phyloP scores from a whole-genome alignment of 2,113 vertebrate species.

The Stigmatopora argus region DNA sequence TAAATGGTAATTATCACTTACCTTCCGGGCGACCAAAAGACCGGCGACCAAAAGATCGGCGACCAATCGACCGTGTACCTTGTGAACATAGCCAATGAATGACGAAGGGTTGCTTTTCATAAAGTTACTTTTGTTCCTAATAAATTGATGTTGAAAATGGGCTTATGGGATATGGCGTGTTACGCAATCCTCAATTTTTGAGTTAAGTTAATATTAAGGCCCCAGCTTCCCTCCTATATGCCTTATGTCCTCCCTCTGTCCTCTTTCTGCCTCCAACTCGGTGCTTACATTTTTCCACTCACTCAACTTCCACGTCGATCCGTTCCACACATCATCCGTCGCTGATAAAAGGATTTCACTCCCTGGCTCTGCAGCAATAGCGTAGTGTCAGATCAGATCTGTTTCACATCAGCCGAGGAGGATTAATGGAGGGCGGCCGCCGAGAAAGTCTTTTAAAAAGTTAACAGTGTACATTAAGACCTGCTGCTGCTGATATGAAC shows the following conservation, averaged over 20 bases:
- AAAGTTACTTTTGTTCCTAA: background rate
- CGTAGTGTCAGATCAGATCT: constrained; percentile 13
- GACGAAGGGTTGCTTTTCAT: background rate
- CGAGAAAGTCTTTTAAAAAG: constrained; percentile 5
- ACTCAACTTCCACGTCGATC: constrained; percentile 3
- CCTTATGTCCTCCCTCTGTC: background rate
- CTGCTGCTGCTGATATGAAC: background rate
- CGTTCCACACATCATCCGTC: constrained; percentile 5
- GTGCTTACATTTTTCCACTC: constrained; percentile 4
- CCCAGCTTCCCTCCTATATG: background rate
- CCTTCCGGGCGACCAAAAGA: too few relatives aligned
- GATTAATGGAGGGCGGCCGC: background rate
- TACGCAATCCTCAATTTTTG: background rate
- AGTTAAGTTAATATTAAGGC: background rate
- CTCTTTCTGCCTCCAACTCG: constrained; percentile 2
- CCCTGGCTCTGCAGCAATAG: constrained; percentile 1
- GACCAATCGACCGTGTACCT: too few relatives aligned
- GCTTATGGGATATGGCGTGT: background rate
- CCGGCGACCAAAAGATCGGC: too few relatives aligned
- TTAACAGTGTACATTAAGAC: background rate
- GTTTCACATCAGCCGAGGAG: constrained; percentile 8
- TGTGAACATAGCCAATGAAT: background rate
- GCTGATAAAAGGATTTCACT: constrained; percentile 13
- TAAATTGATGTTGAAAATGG: background rate
- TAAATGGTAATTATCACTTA: too few relatives aligned